These are phyloP conservation scores for Pampus argenteus DNA, from an alignment of 2,797 vertebrate species.

Conservation along the genomic window DNA sequence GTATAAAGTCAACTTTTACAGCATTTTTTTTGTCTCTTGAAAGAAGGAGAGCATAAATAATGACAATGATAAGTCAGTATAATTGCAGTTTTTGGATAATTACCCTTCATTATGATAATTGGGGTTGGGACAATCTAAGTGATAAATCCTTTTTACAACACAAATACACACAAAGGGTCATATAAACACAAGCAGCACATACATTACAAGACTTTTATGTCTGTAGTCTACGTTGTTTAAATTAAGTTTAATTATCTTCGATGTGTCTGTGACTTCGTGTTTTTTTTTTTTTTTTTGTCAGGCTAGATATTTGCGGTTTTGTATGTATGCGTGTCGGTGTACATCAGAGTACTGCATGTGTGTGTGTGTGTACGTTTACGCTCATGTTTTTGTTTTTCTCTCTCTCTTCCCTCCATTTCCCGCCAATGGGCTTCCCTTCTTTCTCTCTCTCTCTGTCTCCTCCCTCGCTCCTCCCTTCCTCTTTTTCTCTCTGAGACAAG, in stretches of 20 bases:
- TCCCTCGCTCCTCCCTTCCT: slow-evolving; percentile 29
- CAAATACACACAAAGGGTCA: not conserved
- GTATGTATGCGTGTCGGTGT: slow-evolving; percentile 1
- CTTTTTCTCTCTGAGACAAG: slow-evolving; percentile 27
- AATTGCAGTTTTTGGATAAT: not conserved
- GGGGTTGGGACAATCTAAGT: not conserved
- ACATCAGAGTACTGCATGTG: not conserved
- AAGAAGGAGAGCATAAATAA: not conserved
- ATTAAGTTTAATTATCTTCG: not conserved
- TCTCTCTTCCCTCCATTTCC: slow-evolving; percentile 46
- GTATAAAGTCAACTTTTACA: not conserved
- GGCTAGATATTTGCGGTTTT: not conserved
- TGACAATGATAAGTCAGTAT: not conserved
- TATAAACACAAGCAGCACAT: not conserved
- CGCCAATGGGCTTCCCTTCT: slow-evolving; percentile 50
- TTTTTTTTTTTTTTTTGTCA: slow-evolving; percentile 11
- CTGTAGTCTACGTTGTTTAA: slow-evolving; percentile 3
- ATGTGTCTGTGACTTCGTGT: not conserved
- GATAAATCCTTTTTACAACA: not conserved
- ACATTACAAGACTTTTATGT: slow-evolving; percentile 10
- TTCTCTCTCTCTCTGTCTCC: slow-evolving; percentile 23
- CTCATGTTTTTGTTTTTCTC: slow-evolving; percentile 62
- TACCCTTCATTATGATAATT: not conserved
- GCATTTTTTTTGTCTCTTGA: not conserved
- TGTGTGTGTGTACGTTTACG: slow-evolving; percentile 9